These are phyloP conservation scores for Sebastes schlegelii DNA, from an alignment of 2,113 vertebrate genomes.

Conservation along the genomic window DNA sequence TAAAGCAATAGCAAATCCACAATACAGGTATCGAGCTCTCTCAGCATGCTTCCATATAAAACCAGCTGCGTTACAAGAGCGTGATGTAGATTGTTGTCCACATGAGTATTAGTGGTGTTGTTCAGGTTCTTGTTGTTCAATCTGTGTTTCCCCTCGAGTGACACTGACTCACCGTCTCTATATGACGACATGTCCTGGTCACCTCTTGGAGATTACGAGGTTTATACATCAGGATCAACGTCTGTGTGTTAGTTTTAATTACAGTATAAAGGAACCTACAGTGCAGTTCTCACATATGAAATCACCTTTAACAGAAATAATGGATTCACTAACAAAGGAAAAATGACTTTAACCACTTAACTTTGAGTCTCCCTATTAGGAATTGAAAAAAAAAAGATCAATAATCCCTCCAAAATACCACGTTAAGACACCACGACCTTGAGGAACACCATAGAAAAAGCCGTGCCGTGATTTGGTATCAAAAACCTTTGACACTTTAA, in stretches of 20 bases:
- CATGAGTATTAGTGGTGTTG: background rate
- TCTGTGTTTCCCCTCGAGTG: background rate
- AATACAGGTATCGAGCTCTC: too few species aligned
- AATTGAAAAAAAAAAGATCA: too few species aligned
- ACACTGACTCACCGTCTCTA: constrained; percentile 41
- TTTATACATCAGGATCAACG: background rate
- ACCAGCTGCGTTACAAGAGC: background rate
- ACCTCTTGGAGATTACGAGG: background rate
- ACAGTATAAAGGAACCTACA: background rate
- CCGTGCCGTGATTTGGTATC: too few species aligned
- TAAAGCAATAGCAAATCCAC: too few species aligned
- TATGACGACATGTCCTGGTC: background rate
- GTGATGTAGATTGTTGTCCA: background rate
- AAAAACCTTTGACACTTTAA: too few species aligned
- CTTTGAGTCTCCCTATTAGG: background rate
- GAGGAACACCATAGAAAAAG: too few species aligned
- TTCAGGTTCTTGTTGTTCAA: constrained; percentile 21
- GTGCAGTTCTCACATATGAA: background rate
- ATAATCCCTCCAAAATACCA: too few species aligned
- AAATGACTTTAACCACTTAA: background rate
- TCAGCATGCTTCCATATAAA: background rate
- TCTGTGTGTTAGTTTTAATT: background rate
- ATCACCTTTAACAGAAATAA: background rate
- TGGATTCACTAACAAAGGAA: background rate
- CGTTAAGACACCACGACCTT: too few species aligned